These are phyloP conservation scores for Tipula lateralis DNA, from an alignment of 2,888 invertebrate species.

Conservation along the genomic window DNA sequence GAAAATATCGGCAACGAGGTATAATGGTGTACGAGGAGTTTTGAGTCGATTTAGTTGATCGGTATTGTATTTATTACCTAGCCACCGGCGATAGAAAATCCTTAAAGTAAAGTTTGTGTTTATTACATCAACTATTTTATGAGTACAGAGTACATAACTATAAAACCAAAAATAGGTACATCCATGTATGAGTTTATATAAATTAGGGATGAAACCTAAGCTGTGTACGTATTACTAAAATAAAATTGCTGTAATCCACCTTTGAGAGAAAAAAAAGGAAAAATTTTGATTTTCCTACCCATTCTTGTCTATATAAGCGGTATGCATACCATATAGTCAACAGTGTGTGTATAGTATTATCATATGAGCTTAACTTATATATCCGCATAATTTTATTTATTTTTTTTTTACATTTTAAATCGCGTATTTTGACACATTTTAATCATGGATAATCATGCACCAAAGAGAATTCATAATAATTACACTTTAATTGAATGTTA, in stretches of 20 bases:
- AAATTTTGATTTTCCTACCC: background rate
- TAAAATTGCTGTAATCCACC: background rate
- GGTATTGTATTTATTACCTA: background rate
- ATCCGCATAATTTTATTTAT: constrained; percentile 7
- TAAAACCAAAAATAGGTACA: too few relatives aligned
- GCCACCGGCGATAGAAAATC: background rate
- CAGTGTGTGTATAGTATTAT: constrained; percentile 12
- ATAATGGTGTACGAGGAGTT: too few relatives aligned
- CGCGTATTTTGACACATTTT: constrained; percentile 28
- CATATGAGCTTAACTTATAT: constrained; percentile 19
- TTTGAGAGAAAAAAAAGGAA: background rate
- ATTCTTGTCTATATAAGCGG: too few relatives aligned
- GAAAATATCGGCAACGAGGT: too few relatives aligned
- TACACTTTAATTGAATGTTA: background rate
- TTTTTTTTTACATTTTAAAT: constrained; percentile 26
- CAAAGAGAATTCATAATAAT: constrained; percentile 19
- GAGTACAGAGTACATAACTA: background rate
- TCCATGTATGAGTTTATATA: too few relatives aligned
- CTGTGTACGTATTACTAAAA: background rate
- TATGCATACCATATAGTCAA: constrained; percentile 20
- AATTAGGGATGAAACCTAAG: background rate
- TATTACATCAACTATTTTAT: background rate
- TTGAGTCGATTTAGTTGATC: too few relatives aligned
- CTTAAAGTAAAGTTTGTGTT: background rate
- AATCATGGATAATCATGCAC: constrained; percentile 28